Percentiles rank a stretch among this genome's conserved stretches.
Conservation (phyloP, 2,888 invertebrate genomes). For the Lycocerus yunnanus region DNA sequence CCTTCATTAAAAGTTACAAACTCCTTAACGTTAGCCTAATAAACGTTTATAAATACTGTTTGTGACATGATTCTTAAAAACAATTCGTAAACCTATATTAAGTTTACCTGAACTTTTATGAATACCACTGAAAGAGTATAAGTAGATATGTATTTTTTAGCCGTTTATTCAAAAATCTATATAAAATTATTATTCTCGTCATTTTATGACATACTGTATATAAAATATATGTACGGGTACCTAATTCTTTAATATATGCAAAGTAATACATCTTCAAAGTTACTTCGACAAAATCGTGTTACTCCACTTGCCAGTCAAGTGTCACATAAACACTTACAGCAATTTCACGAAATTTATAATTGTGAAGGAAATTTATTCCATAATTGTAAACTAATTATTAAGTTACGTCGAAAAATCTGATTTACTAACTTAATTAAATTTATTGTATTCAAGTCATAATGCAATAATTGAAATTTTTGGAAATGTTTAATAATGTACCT, state of each 20-base stretch:
- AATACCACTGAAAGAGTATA: too few species aligned
- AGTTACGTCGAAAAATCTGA: not conserved
- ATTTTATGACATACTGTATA: not conserved
- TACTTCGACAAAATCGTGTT: not conserved
- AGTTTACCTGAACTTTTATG: too few species aligned
- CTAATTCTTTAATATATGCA: not conserved
- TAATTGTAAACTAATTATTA: not conserved
- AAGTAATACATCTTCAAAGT: not conserved
- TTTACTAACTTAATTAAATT: not conserved
- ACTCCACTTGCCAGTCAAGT: not conserved
- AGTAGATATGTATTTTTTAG: too few species aligned
- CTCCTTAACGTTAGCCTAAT: too few species aligned
- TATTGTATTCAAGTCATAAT: not conserved
- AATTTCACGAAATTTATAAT: not conserved
- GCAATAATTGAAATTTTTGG: not conserved
- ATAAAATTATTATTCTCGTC: not conserved
- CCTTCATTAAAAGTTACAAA: too few species aligned
- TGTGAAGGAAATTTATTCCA: not conserved
- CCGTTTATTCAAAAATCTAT: too few species aligned
- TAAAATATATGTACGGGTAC: not conserved
- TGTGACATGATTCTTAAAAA: too few species aligned
- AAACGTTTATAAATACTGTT: too few species aligned
- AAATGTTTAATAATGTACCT: too few species aligned
- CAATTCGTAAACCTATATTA: too few species aligned
- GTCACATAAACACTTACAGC: not conserved